Evolutionary conservation across 2,797 vertebrate species (phyloP), one percentile per base, ranked within the genome.

Genomic region (Brachymystax lenok): DNA sequence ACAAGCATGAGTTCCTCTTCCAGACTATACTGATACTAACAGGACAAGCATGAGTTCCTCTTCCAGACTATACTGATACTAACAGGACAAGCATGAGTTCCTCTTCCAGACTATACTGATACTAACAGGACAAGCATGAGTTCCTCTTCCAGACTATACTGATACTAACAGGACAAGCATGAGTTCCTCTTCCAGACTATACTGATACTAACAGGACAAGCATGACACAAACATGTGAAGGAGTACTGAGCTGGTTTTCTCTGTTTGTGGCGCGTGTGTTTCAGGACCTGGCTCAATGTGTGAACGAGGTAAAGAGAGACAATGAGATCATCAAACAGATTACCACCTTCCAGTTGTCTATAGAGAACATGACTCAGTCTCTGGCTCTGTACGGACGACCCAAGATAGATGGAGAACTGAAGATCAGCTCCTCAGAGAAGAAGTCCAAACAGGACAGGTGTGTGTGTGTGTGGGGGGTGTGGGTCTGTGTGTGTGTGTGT

Each of bases 291-390:
- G 97, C 97, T 0, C 97, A 98, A 86, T 96, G 95, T 73, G 95
- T 98, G 61, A 98, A 98, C 0, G 97, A 98, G 84, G 96, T 98
- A 80, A 98, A 98, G 86, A 91, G 97, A 51, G 97, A 98, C 91
- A 98, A 97, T 3, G 97, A 98, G 89, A 96, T 96, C 46, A 91
- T 98, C 84, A 90, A 91, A 82, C 96, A 98, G 89, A 97, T 98
- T 87, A 98, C 96, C n/a, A 92, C 92, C 24, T 96, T 98, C 87
- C 97, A 98, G 91, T 82, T 97, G 70, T 97, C 95, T 78, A 97
- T 98, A 10, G 97, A 98, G 83, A 97, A 97, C 88, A 89, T 97
- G 96, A 90, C 92, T 16, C 94, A 95, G 88, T 97, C 97, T 74
- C 91, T 98, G 52, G 97, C 96, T 0, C 90, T 95, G 40, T 99